Evolutionary conservation across 1,140 invertebrate genomes (phyloP).

Genomic region (Globodera rostochiensis): DNA sequence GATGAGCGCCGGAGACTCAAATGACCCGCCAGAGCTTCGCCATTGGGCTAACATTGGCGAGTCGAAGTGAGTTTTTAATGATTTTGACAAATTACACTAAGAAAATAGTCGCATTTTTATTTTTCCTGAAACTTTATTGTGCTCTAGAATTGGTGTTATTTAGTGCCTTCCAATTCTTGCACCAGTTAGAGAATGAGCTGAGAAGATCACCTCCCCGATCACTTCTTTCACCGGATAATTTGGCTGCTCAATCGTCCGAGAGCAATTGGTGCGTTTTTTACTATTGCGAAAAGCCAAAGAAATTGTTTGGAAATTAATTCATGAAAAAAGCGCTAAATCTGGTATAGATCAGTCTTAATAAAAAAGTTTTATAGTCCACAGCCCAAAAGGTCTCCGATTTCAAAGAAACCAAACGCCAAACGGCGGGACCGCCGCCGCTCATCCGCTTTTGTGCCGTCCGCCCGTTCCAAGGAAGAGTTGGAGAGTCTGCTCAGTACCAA

Average conservation of each 20-base stretch:
- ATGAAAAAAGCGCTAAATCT: too few species aligned
- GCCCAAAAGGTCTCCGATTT: neutral
- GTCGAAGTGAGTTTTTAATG: neutral
- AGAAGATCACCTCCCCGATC: slow-evolving; percentile 9
- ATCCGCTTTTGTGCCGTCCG: slow-evolving; percentile 11
- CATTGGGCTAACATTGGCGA: neutral
- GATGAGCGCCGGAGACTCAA: slow-evolving; percentile 26
- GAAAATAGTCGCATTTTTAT: too few species aligned
- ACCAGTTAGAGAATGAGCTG: slow-evolving; percentile 23
- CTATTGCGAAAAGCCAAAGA: neutral
- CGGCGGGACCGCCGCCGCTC: slow-evolving; percentile 26
- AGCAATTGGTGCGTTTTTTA: neutral
- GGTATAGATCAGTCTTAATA: too few species aligned
- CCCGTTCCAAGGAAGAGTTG: slow-evolving; percentile 29
- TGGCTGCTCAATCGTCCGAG: neutral
- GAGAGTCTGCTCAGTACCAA: slow-evolving; percentile 22
- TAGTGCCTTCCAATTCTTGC: slow-evolving; percentile 21
- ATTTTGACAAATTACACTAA: too few species aligned
- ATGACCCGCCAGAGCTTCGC: slow-evolving; percentile 24
- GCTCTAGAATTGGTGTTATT: neutral
- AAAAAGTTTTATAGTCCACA: neutral
- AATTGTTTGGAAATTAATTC: neutral
- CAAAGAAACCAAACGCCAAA: slow-evolving; percentile 10
- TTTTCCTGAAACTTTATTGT: too few species aligned
- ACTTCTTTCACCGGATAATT: slow-evolving; percentile 15